Conservation (phyloP, 92 coral and sea anemone species). For the Porites rus region DNA sequence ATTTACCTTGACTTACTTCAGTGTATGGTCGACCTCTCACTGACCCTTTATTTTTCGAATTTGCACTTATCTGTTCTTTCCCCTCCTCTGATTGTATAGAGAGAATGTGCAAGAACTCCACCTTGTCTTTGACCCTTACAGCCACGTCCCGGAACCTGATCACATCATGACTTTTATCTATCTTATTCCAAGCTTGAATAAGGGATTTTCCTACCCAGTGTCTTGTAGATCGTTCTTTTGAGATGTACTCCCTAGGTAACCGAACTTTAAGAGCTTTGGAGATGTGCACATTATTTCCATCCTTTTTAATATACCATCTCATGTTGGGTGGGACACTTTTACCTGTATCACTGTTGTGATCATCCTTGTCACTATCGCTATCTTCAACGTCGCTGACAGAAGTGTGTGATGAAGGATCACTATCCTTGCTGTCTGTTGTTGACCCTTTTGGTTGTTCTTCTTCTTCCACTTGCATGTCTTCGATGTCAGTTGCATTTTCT, state of each 20-base stretch:
- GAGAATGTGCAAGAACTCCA: neutral
- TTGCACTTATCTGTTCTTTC: neutral
- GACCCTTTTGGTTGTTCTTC: neutral
- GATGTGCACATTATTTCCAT: neutral
- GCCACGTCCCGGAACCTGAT: slow-evolving; percentile 53
- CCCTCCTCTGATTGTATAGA: neutral
- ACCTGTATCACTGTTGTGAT: neutral
- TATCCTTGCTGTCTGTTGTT: neutral
- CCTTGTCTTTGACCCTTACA: neutral
- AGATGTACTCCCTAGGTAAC: slow-evolving; percentile 49
- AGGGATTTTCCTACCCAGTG: slow-evolving; percentile 45
- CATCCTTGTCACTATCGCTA: neutral
- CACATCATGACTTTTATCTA: slow-evolving; percentile 19
- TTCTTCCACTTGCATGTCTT: neutral
- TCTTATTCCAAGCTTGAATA: neutral
- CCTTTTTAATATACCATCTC: neutral
- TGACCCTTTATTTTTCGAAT: neutral
- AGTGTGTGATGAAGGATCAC: neutral
- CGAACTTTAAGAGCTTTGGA: slow-evolving; percentile 31
- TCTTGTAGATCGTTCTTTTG: slow-evolving; percentile 38
- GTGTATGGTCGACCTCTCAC: neutral
- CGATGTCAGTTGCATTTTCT: neutral
- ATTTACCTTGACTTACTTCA: neutral
- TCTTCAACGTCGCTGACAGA: neutral
- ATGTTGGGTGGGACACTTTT: neutral